Percentiles rank a stretch among this genome's conserved stretches.
Evolutionary conservation across 2,797 vertebrate species (phyloP).

Genomic region (Myiotriccus ornatus): DNA sequence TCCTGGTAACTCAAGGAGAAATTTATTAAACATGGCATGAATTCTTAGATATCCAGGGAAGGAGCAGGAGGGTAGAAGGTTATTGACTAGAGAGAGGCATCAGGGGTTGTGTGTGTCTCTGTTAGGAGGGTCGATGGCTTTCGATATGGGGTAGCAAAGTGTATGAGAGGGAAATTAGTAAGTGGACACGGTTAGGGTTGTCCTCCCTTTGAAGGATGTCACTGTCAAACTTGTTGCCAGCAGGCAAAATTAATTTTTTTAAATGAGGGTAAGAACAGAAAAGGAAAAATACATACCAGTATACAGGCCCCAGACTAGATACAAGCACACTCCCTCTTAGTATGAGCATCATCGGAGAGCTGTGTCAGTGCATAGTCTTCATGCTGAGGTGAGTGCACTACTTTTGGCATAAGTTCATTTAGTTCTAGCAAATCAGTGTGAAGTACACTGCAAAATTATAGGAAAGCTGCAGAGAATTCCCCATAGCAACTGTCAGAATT

Average conservation of each 20-base stretch:
- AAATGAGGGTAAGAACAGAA: neutral
- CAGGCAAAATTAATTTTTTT: neutral
- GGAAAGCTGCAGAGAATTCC: conserved; percentile 27
- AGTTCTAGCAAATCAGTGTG: neutral
- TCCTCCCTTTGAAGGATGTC: neutral
- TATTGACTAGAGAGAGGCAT: neutral
- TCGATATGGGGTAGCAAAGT: neutral
- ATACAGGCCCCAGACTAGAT: neutral
- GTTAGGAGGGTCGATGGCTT: neutral
- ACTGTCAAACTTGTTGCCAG: neutral
- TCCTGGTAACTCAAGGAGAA: neutral
- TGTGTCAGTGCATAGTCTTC: neutral
- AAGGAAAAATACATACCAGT: neutral
- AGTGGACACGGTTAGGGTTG: neutral
- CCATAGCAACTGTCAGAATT: neutral
- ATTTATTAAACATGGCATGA: neutral
- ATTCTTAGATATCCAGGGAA: neutral
- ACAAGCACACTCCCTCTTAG: neutral
- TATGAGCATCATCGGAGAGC: neutral
- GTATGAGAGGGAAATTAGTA: neutral
- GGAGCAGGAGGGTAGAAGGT: neutral
- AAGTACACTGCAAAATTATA: neutral
- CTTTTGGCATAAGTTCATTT: neutral
- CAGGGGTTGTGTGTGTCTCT: fast-evolving
- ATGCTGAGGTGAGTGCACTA: neutral